Evolutionary conservation across 2,113 vertebrate genomes (phyloP).

Genomic region (Hoplias malabaricus): DNA sequence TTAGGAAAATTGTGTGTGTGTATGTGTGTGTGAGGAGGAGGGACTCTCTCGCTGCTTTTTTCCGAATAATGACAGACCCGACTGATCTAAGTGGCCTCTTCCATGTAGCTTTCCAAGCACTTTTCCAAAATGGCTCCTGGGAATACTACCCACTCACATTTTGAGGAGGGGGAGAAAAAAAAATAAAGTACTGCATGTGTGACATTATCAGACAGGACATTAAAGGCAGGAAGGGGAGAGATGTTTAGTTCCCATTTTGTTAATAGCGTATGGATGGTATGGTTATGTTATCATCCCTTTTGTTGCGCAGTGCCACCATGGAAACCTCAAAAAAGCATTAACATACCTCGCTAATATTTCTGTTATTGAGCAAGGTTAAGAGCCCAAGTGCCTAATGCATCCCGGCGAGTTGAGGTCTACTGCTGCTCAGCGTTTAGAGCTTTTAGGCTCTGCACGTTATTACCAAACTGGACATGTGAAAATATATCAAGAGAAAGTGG

Average conservation of each 20-base stretch:
- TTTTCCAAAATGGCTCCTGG: conserved; percentile 45
- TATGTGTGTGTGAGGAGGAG: neutral
- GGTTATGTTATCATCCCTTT: conserved; percentile 53
- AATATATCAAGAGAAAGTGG: conserved; percentile 17
- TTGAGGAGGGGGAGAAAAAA: neutral
- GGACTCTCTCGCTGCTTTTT: neutral
- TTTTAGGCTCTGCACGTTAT: conserved; percentile 26
- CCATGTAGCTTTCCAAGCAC: conserved; percentile 33
- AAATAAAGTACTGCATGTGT: conserved; percentile 17
- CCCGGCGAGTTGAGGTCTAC: conserved; percentile 36
- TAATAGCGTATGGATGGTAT: conserved; percentile 53
- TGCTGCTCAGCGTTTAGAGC: conserved; percentile 33
- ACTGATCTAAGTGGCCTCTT: conserved; percentile 24
- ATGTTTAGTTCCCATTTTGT: conserved; percentile 54
- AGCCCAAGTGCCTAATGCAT: conserved; percentile 53
- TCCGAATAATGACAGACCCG: conserved; percentile 21
- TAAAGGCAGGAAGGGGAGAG: conserved; percentile 31
- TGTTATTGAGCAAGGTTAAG: conserved; percentile 58
- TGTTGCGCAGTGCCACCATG: conserved; percentile 52
- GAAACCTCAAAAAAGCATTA: conserved; percentile 58
- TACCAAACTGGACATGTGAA: conserved; percentile 19
- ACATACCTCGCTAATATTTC: conserved; percentile 59
- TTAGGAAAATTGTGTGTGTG: conserved; percentile 1
- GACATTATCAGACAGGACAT: conserved; percentile 46
- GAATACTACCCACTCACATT: conserved; percentile 47